Conservation (phyloP, 2,113 vertebrate genomes). For the Sturnira hondurensis region DNA sequence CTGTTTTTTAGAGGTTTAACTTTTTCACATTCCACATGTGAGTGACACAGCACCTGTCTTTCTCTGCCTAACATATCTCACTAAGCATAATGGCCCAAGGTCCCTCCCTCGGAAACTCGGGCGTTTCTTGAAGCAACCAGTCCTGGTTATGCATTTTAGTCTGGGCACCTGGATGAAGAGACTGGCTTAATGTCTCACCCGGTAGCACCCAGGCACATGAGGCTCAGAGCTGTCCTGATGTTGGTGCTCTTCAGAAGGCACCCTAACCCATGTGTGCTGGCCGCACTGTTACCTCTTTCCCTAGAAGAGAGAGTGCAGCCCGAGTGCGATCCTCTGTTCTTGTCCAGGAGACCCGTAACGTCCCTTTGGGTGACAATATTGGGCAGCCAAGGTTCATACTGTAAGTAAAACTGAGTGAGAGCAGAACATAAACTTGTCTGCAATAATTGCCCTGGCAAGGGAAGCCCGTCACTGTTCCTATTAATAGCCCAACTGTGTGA, state of each 20-base stretch:
- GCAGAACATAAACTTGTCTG: background rate
- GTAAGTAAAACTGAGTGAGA: background rate
- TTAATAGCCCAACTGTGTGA: background rate
- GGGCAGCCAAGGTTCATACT: background rate
- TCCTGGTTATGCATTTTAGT: background rate
- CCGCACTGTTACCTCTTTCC: background rate
- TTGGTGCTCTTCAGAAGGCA: background rate
- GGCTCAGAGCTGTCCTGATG: background rate
- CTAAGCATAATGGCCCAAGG: background rate
- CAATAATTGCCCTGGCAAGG: background rate
- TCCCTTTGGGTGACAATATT: background rate
- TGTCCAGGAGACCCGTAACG: too few relatives aligned
- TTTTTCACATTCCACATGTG: background rate
- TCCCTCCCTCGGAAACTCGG: background rate
- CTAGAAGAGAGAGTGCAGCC: background rate
- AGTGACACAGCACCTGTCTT: background rate
- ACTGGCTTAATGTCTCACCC: background rate
- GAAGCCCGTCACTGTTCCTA: background rate
- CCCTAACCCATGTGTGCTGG: background rate
- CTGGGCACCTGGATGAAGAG: background rate
- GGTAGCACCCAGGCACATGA: background rate
- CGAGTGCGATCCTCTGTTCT: background rate
- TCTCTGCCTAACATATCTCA: background rate
- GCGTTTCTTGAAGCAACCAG: background rate
- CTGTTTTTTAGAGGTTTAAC: background rate